Evolutionary conservation across 2,888 invertebrate species (phyloP), one percentile per base, ranked within the genome.

Genomic region (Synanthedon myopaeformis): DNA sequence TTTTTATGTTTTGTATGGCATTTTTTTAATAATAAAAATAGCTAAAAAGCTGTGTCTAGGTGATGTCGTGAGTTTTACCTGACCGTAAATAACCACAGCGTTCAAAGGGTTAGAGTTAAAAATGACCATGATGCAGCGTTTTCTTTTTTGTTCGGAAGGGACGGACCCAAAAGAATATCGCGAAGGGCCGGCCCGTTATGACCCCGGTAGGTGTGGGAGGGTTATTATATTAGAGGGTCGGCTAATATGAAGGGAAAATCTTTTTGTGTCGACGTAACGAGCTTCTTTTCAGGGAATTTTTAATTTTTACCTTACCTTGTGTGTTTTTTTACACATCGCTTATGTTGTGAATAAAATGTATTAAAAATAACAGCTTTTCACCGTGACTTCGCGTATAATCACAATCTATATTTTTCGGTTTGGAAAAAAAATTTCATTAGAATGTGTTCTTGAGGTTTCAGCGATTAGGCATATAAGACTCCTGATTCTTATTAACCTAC

Each of bases 121-220:
- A 84, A 82, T 74, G 82, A 74, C 76, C 79, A 82, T 86, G 85
- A 87, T 77, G 71, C 73, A 69, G 86, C 86, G 74, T 68, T 84
- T 85, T 86, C 83, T 79, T 86, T 85, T 85, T 84, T 82, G 76
- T 74, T 73, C 62, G 60, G 64, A 79, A 81, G 75, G 81, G 80
- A 74, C 70, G 67, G 65, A 70, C 70, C 67, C 52, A 78, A 83
- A 86, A 84, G 85, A 84, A 85, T 82, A 77, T 82, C 77, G 75
- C 65, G 79, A 78, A 82, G 82, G 84, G 82, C 74, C 70, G 73
- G 57, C 63, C 66, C 72, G 72, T 79, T 77, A 78, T 70, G 73
- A 69, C 74, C 76, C 74, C 56, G 70, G 70, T 68, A 63, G 75
- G 72, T 64, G 75, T 70, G 78, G 80, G 82, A 66, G 82, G 82